phyloP scores from a whole-genome alignment of 2,113 vertebrate genomes.

The Rhinopomastus cyanomelas region DNA sequence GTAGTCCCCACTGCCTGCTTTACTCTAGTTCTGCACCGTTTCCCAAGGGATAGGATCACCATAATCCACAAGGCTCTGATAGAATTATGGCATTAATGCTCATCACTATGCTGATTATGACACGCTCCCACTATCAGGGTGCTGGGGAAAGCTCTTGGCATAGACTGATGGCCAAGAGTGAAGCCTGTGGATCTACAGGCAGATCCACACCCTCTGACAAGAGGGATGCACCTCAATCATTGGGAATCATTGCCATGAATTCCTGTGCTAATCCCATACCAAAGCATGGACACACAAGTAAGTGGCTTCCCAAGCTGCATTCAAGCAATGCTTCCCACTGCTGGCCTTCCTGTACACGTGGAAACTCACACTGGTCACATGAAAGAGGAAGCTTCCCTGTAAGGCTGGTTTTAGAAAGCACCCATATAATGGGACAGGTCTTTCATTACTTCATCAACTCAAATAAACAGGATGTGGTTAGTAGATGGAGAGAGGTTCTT shows the following conservation, averaged over 20 bases:
- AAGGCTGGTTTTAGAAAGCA: background rate
- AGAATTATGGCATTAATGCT: background rate
- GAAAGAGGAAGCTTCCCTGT: background rate
- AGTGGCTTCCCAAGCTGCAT: rapidly evolving
- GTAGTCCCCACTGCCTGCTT: background rate
- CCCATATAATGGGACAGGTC: rapidly evolving
- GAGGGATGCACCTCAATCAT: rapidly evolving
- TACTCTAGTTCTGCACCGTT: background rate
- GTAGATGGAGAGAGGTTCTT: too few species aligned
- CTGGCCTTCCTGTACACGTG: background rate
- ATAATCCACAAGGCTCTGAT: background rate
- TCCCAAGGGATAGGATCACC: background rate
- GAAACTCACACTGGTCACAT: rapidly evolving
- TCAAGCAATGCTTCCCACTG: background rate
- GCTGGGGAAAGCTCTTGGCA: rapidly evolving
- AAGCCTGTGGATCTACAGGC: rapidly evolving
- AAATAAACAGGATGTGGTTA: too few species aligned
- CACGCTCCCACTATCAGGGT: rapidly evolving
- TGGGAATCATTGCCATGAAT: rapidly evolving
- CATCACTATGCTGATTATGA: background rate
- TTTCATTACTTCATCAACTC: background rate
- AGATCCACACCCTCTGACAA: background rate
- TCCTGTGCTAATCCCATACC: rapidly evolving
- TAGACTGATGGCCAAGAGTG: rapidly evolving
- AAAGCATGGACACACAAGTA: rapidly evolving